Evolutionary conservation across 2,113 vertebrate species (phyloP).

Genomic region (Triplophysa rosa): DNA sequence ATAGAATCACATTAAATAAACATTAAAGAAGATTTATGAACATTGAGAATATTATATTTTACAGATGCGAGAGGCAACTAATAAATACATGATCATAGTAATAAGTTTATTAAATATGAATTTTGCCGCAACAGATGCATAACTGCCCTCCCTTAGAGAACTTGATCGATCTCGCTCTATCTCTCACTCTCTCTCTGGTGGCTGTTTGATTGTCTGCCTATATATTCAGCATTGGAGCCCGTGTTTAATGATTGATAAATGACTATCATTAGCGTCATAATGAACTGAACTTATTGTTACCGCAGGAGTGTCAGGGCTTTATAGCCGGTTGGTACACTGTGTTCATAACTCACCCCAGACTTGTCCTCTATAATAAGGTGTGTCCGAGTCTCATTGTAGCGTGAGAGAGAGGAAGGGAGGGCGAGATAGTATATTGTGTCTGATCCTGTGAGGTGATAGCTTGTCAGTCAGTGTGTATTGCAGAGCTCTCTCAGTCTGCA

Average conservation of each 20-base stretch:
- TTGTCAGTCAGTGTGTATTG: constrained; percentile 39
- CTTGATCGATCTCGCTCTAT: background rate
- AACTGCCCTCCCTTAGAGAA: background rate
- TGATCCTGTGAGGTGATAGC: constrained; percentile 30
- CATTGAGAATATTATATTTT: background rate
- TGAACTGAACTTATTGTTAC: constrained; percentile 27
- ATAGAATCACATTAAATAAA: too few relatives aligned
- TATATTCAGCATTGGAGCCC: background rate
- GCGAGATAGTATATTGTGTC: constrained; percentile 25
- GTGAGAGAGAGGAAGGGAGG: constrained; percentile 3
- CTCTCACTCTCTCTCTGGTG: background rate
- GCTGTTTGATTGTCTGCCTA: background rate
- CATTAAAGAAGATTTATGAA: too few relatives aligned
- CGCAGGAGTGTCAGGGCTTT: constrained; percentile 7
- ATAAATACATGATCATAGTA: background rate
- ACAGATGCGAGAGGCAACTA: background rate
- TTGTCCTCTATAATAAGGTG: constrained; percentile 1
- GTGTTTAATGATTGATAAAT: constrained; percentile 43
- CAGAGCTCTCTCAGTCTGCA: constrained; percentile 21
- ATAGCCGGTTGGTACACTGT: constrained; percentile 14
- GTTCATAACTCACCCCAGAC: constrained; percentile 31
- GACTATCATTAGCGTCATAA: constrained; percentile 39
- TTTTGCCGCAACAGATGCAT: background rate
- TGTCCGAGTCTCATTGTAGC: constrained; percentile 20
- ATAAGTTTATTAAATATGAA: background rate